Conservation (phyloP, 53 echinoderm and acorn worm genomes). For the Zoroaster sp. region DNA sequence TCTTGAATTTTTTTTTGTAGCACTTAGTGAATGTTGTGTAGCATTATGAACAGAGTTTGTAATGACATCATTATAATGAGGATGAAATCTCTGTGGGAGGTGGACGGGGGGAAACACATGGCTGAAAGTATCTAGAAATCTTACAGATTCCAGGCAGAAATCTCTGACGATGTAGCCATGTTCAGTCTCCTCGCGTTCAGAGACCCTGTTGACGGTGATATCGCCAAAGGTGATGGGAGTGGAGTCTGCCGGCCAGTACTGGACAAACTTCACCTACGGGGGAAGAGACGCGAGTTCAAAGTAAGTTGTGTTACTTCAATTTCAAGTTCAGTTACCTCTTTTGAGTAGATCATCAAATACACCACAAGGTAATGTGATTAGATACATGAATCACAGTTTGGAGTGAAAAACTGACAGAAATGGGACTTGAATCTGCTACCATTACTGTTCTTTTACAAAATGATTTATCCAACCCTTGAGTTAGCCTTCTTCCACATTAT, state of each 20-base stretch:
- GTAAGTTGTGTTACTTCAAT: too few relatives aligned
- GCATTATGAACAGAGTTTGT: neutral
- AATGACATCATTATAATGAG: neutral
- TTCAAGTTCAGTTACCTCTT: too few relatives aligned
- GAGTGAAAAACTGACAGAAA: too few relatives aligned
- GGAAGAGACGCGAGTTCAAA: neutral
- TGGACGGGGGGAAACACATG: neutral
- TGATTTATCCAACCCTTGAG: too few relatives aligned
- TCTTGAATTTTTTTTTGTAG: neutral
- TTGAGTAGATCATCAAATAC: too few relatives aligned
- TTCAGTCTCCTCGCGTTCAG: conserved; percentile 29
- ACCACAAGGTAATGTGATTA: too few relatives aligned
- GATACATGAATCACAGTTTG: too few relatives aligned
- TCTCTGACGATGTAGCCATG: conserved; percentile 23
- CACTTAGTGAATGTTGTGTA: neutral
- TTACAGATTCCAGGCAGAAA: conserved; percentile 39
- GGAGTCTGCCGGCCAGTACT: conserved; percentile 82
- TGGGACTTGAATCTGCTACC: too few relatives aligned
- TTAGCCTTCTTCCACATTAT: too few relatives aligned
- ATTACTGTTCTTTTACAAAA: too few relatives aligned
- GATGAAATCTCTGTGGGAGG: neutral
- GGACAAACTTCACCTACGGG: conserved; percentile 65
- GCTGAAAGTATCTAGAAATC: neutral
- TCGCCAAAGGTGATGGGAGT: conserved; percentile 73
- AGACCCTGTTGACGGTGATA: conserved; percentile 74